phyloP scores from a whole-genome alignment of 2,113 vertebrate species.

The Menidia beryllina region DNA sequence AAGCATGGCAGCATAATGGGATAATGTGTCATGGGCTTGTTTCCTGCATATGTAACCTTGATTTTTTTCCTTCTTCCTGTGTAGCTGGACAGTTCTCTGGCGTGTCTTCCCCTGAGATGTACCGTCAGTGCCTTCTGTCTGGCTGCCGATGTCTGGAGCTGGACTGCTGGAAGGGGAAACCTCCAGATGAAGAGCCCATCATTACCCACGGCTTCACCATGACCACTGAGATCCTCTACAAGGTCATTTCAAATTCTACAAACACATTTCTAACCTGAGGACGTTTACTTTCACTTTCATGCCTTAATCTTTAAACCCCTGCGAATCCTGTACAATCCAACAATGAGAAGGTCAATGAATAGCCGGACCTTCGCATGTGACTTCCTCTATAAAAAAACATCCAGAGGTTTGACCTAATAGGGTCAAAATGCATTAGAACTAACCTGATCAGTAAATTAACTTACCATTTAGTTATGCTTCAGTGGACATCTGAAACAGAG shows the following conservation, averaged over 20 bases:
- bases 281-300: not conserved
- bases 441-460: not conserved
- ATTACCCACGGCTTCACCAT: slow-evolving; percentile 99
- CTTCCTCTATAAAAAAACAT: not conserved
- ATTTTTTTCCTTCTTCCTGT: slow-evolving; percentile 2
- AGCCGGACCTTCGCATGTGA: too few relatives aligned
- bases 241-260: slow-evolving; percentile 76
- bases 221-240: slow-evolving; percentile 98
- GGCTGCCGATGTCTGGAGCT: slow-evolving; percentile 97
- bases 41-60: not conserved
- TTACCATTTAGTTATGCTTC: not conserved
- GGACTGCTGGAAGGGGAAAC: slow-evolving; percentile 98
- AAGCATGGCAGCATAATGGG: too few relatives aligned
- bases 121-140: slow-evolving; percentile 92
- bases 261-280: not conserved
- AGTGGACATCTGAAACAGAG: slow-evolving; percentile 1
- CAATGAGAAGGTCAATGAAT: not conserved
- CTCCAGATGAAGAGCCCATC: slow-evolving; percentile 94
- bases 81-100: slow-evolving; percentile 97
- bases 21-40: too few relatives aligned
- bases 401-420: not conserved
- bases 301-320: not conserved
- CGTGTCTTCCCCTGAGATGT: slow-evolving; percentile 95
- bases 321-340: too few relatives aligned
- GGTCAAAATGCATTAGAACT: not conserved